Conservation (phyloP, 2,113 vertebrate species). For the Empidonax traillii region DNA sequence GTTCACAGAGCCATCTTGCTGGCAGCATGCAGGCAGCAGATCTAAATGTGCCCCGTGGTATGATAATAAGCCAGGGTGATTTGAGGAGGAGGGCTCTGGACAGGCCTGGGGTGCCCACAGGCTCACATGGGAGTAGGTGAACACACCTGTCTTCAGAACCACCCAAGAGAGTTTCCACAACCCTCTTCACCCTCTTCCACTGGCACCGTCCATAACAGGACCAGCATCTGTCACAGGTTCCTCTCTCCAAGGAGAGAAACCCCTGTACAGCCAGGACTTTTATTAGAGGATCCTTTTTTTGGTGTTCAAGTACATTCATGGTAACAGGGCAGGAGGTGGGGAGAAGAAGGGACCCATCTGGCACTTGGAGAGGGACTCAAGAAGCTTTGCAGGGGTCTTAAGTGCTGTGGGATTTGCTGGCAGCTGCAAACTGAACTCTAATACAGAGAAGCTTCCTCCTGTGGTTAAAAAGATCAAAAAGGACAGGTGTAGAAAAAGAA, state of each 20-base stretch:
- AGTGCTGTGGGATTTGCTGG: constrained; percentile 19
- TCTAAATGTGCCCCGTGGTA: not conserved
- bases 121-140: not conserved
- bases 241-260: not conserved
- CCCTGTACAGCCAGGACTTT: not conserved
- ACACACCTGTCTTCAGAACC: not conserved
- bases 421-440: not conserved
- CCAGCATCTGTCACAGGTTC: not conserved
- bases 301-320: not conserved
- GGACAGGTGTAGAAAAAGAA: not conserved
- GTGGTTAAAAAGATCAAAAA: constrained; percentile 3
- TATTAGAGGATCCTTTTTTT: not conserved
- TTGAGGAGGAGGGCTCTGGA: not conserved
- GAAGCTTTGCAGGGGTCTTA: not conserved
- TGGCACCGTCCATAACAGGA: not conserved
- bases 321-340: not conserved
- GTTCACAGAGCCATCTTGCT: not conserved
- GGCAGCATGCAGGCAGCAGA: not conserved
- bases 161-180: not conserved
- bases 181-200: not conserved
- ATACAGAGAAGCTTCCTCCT: not conserved
- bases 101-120: not conserved
- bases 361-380: not conserved
- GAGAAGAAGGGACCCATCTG: not conserved
- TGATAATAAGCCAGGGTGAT: not conserved